Evolutionary conservation across 2,888 invertebrate genomes (phyloP).

Genomic region (Tiphia femorata): DNA sequence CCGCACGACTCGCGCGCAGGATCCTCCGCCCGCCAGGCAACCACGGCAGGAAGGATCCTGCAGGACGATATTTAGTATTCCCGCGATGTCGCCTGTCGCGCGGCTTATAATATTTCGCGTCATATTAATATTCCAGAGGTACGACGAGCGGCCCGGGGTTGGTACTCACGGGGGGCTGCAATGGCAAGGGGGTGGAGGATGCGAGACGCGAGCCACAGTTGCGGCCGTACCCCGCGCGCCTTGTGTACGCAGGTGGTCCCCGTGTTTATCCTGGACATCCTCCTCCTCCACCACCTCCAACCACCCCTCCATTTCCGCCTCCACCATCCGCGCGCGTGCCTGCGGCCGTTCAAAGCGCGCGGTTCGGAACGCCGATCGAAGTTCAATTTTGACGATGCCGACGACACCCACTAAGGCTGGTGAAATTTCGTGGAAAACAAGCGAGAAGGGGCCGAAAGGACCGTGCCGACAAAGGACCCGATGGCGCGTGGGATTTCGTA

Average conservation of each 20-base stretch:
- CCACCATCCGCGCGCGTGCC: no score
- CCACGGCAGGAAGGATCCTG: conserved; percentile 38
- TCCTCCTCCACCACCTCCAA: neutral
- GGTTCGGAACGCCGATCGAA: no score
- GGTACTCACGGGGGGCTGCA: neutral
- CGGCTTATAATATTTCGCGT: conserved; percentile 69
- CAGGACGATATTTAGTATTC: conserved; percentile 67
- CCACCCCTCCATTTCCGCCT: neutral
- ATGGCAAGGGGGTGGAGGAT: no score
- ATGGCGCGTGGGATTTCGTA: no score
- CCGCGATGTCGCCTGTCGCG: conserved; percentile 65
- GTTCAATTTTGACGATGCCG: no score
- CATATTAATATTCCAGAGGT: conserved; percentile 68
- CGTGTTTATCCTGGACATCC: neutral
- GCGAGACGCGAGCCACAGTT: conserved; percentile 35
- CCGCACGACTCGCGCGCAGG: neutral
- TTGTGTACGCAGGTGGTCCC: neutral
- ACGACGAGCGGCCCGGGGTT: conserved; percentile 29
- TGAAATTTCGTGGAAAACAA: no score
- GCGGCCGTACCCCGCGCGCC: conserved; percentile 17
- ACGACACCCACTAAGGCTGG: no score
- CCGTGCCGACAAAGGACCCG: no score
- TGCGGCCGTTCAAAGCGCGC: no score
- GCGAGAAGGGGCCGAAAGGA: no score
- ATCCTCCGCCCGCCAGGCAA: no score